Evolutionary conservation across 1,140 invertebrate genomes (phyloP).

Genomic region (Apis dorsata): DNA sequence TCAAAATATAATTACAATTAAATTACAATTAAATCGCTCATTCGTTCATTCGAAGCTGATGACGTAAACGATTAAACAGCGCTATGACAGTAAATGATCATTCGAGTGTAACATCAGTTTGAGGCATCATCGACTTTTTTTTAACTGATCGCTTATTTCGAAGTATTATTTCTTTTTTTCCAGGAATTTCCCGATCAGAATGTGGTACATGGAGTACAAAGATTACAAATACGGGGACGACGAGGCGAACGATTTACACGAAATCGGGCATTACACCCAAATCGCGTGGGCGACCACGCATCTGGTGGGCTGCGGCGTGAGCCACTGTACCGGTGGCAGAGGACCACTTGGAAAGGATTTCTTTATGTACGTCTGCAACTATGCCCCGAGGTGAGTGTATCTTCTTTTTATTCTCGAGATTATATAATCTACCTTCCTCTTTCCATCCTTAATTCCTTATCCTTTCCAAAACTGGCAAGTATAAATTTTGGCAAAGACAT

Average conservation of each 20-base stretch:
- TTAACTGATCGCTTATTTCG: too few relatives aligned
- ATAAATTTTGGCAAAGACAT: too few relatives aligned
- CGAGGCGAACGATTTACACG: slow-evolving; percentile 82
- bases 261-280: slow-evolving; percentile 91
- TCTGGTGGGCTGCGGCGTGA: slow-evolving; percentile 88
- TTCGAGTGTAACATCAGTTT: too few relatives aligned
- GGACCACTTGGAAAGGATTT: slow-evolving; percentile 83
- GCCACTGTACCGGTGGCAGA: slow-evolving; percentile 82
- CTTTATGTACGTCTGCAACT: slow-evolving; percentile 93
- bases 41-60: too few relatives aligned
- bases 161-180: slow-evolving; percentile 2
- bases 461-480: too few relatives aligned
- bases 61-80: too few relatives aligned
- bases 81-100: too few relatives aligned
- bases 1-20: too few relatives aligned
- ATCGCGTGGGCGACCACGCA: slow-evolving; percentile 91
- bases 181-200: slow-evolving; percentile 90
- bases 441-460: too few relatives aligned
- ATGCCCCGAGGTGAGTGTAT: slow-evolving; percentile 88
- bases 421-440: too few relatives aligned
- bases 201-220: slow-evolving; percentile 88
- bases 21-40: too few relatives aligned
- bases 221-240: slow-evolving; percentile 87
- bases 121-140: too few relatives aligned
- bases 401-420: neutral